Percentiles rank a stretch among this genome's conserved stretches.
These are phyloP conservation scores for Lasiurus borealis DNA, from an alignment of 2,113 vertebrate genomes.

Conservation along the genomic window DNA sequence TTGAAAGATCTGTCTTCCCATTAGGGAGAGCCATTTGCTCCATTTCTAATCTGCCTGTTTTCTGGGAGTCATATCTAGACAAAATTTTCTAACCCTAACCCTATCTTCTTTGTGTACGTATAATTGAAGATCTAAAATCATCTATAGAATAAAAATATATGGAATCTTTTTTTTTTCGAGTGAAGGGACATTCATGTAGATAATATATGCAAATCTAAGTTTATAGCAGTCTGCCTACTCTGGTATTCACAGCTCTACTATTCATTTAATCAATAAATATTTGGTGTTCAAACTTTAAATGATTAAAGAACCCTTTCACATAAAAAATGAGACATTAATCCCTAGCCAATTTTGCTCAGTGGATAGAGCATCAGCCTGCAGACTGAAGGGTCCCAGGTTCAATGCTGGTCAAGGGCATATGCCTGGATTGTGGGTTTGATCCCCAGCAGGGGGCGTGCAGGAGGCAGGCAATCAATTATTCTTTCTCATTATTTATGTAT, in stretches of 20 bases:
- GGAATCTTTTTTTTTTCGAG: not conserved
- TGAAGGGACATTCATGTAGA: not conserved
- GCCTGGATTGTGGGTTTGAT: too few relatives aligned
- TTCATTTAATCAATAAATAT: slow-evolving; percentile 20
- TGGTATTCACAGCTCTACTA: not conserved
- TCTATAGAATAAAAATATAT: slow-evolving; percentile 39
- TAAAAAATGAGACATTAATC: slow-evolving; percentile 40
- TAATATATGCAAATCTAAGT: not conserved
- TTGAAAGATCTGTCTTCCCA: slow-evolving; percentile 42
- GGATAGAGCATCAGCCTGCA: too few relatives aligned
- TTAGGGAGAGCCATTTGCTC: not conserved
- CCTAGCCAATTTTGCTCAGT: too few relatives aligned
- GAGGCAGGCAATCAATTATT: too few relatives aligned
- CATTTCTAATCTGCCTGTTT: slow-evolving; percentile 52
- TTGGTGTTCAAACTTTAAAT: slow-evolving; percentile 41
- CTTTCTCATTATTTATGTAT: too few relatives aligned
- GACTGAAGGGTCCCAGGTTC: too few relatives aligned
- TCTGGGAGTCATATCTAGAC: slow-evolving; percentile 37
- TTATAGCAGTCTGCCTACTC: not conserved
- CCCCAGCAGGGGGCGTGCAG: too few relatives aligned
- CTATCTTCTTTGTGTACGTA: slow-evolving; percentile 17
- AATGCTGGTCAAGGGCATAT: too few relatives aligned
- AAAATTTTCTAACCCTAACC: not conserved
- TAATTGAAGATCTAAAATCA: slow-evolving; percentile 60
- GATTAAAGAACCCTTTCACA: not conserved